These are phyloP conservation scores for Myotis pilosus DNA, from an alignment of 2,797 vertebrate genomes.

Conservation along the genomic window DNA sequence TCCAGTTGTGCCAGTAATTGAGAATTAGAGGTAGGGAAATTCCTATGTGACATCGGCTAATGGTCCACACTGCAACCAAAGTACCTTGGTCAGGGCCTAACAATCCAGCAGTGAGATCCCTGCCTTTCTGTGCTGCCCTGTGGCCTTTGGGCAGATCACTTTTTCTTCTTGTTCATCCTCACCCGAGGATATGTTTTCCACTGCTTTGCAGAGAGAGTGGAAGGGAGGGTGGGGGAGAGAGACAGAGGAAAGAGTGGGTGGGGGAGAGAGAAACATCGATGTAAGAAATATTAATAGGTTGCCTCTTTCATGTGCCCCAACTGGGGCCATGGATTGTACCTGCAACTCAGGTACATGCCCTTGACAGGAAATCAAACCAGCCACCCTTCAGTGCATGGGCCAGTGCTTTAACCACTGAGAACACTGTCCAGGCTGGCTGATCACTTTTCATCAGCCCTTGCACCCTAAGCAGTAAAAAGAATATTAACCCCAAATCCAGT, in stretches of 20 bases:
- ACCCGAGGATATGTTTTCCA: too few species aligned
- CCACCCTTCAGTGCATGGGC: too few species aligned
- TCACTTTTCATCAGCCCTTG: neutral
- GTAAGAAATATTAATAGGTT: too few species aligned
- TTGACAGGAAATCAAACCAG: too few species aligned
- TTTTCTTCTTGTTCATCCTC: neutral
- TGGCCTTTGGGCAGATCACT: neutral
- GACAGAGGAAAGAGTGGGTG: too few species aligned
- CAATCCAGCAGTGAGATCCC: neutral
- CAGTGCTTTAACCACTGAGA: too few species aligned
- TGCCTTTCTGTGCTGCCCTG: neutral
- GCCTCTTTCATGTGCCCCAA: too few species aligned
- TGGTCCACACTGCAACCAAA: neutral
- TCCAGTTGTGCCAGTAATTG: slow-evolving; percentile 14
- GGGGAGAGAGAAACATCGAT: too few species aligned
- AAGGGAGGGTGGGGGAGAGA: too few species aligned
- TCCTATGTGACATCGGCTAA: neutral
- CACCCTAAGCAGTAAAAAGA: neutral
- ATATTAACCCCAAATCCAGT: neutral
- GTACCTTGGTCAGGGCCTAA: neutral
- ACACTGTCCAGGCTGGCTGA: neutral
- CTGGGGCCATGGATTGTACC: too few species aligned
- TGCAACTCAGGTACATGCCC: too few species aligned
- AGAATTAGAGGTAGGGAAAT: slow-evolving; percentile 20
- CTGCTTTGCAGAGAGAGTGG: too few species aligned